These are phyloP conservation scores for Arizona elegans DNA, from an alignment of 2,113 vertebrate species.

Conservation along the genomic window DNA sequence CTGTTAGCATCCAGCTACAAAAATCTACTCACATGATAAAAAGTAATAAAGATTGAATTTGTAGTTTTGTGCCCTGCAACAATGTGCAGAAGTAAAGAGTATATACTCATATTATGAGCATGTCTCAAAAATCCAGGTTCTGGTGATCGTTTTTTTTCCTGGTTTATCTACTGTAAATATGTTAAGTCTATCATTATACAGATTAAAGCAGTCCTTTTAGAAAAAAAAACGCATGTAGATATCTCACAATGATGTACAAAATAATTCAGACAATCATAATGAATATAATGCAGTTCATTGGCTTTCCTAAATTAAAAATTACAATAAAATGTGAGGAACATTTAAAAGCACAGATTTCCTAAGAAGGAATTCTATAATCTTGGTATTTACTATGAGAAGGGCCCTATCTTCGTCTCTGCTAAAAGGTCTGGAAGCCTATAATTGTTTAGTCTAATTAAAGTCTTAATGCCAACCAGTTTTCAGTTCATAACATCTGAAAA, in stretches of 20 bases:
- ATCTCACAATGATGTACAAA: neutral
- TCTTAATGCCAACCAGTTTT: neutral
- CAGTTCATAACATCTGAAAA: neutral
- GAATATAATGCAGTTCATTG: neutral
- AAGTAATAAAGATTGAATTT: neutral
- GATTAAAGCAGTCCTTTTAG: neutral
- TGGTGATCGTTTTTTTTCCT: neutral
- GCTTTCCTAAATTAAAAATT: neutral
- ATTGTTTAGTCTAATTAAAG: neutral
- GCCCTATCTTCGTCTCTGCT: neutral
- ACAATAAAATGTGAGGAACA: neutral
- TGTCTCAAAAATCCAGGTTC: neutral
- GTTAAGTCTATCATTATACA: neutral
- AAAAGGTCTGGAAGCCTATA: neutral
- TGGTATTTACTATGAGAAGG: no score
- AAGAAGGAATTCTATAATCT: neutral
- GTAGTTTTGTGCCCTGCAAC: neutral
- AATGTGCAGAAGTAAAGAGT: neutral
- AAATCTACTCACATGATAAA: neutral
- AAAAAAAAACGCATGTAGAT: neutral
- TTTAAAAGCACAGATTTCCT: neutral
- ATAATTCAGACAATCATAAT: neutral
- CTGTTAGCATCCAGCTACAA: neutral
- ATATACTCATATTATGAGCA: neutral
- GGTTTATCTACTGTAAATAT: neutral